Evolutionary conservation across 1,140 invertebrate species (phyloP).

Genomic region (Zaprionus davidi): DNA sequence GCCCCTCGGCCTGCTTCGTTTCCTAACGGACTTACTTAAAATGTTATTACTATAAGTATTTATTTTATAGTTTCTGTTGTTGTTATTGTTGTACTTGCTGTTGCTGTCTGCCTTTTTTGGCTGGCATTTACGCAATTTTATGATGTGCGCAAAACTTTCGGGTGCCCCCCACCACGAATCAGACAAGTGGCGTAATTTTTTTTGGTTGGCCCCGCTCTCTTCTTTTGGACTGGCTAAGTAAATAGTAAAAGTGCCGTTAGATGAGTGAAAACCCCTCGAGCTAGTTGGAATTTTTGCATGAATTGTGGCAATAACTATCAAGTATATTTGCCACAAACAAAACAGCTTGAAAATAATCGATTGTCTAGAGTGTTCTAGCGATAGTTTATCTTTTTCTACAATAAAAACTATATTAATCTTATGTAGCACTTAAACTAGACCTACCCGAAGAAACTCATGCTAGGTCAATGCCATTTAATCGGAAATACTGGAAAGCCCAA

Average conservation of each 20-base stretch:
- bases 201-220: slow-evolving; percentile 11
- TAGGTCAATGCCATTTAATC: slow-evolving; percentile 46
- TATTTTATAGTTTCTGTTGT: slow-evolving; percentile 61
- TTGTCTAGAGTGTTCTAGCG: neutral
- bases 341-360: neutral
- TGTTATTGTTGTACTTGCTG: neutral
- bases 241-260: slow-evolving; percentile 64
- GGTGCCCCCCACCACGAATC: slow-evolving; percentile 38
- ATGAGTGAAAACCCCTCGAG: slow-evolving; percentile 40
- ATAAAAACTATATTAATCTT: slow-evolving; percentile 12
- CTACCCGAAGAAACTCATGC: slow-evolving; percentile 40
- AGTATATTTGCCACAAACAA: neutral
- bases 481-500: slow-evolving; percentile 14
- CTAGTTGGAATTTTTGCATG: slow-evolving; percentile 53
- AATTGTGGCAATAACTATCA: slow-evolving; percentile 45
- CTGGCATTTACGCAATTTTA: slow-evolving; percentile 65
- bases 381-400: neutral
- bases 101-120: slow-evolving; percentile 39
- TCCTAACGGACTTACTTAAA: slow-evolving; percentile 69
- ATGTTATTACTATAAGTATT: slow-evolving; percentile 77
- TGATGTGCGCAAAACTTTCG: slow-evolving; percentile 61
- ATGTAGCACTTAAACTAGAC: slow-evolving; percentile 19
- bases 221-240: slow-evolving; percentile 28
- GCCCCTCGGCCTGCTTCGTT: slow-evolving; percentile 50
- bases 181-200: slow-evolving; percentile 61